A percentile compares a stretch with the other conserved stretches of the same genome.
Evolutionary conservation across 1,140 invertebrate genomes (phyloP).

Genomic region (Drosophila novamexicana): DNA sequence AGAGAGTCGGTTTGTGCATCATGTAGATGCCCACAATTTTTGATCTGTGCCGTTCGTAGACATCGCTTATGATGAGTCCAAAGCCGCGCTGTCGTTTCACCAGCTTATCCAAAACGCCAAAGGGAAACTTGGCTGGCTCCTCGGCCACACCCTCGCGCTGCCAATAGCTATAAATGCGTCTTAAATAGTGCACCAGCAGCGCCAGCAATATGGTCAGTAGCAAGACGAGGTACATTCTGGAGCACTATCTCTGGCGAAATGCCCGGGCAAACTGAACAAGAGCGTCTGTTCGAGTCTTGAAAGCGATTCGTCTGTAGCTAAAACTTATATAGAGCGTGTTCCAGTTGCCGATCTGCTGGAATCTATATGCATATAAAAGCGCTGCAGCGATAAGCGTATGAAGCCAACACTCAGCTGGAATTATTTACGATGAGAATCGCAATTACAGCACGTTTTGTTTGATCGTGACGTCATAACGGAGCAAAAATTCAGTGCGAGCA

Average conservation of each 20-base stretch:
- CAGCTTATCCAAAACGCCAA: slow-evolving; percentile 55
- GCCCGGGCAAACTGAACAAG: slow-evolving; percentile 14
- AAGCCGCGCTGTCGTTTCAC: slow-evolving; percentile 46
- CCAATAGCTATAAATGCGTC: slow-evolving; percentile 63
- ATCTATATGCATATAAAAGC: neutral
- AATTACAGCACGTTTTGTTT: neutral
- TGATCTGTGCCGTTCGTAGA: slow-evolving; percentile 52
- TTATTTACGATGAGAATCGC: neutral
- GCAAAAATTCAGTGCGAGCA: neutral
- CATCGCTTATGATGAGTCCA: slow-evolving; percentile 55
- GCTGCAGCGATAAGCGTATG: neutral
- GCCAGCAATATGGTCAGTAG: slow-evolving; percentile 16
- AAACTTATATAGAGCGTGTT: neutral
- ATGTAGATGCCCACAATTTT: slow-evolving; percentile 75
- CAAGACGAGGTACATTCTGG: slow-evolving; percentile 42
- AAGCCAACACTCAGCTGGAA: neutral
- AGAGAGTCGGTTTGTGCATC: slow-evolving; percentile 69
- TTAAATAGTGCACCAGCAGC: slow-evolving; percentile 38
- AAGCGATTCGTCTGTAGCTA: neutral
- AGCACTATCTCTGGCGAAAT: neutral
- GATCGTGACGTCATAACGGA: slow-evolving; percentile 2
- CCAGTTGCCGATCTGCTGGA: no score
- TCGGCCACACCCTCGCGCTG: slow-evolving; percentile 57
- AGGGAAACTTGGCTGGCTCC: slow-evolving; percentile 59
- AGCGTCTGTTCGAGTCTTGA: neutral